Conservation (phyloP, 2,113 vertebrate species). For the Caloenas nicobarica region DNA sequence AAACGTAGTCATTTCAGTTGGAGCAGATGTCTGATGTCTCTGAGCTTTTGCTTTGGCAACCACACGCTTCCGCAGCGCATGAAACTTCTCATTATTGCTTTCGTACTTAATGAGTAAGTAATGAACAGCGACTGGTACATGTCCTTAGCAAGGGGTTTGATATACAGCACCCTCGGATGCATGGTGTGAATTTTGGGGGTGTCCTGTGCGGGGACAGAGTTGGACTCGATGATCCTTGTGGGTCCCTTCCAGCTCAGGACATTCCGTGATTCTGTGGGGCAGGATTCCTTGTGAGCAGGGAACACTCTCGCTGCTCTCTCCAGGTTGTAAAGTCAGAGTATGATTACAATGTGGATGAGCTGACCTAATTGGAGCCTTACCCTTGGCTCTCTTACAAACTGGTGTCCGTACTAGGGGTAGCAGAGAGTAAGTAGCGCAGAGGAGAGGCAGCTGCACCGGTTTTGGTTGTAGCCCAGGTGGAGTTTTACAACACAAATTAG, state of each 20-base stretch:
- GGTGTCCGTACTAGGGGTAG: accelerated
- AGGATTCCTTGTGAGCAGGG: too few relatives aligned
- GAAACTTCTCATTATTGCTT: neutral
- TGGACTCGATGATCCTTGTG: too few relatives aligned
- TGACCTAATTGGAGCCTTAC: neutral
- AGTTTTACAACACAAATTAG: neutral
- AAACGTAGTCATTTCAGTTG: neutral
- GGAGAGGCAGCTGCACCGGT: accelerated
- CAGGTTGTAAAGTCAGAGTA: neutral
- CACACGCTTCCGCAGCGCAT: neutral
- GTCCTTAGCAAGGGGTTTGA: neutral
- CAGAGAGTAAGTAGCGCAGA: neutral
- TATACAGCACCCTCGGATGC: neutral
- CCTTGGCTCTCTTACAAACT: neutral
- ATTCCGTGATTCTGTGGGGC: too few relatives aligned
- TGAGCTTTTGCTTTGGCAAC: neutral
- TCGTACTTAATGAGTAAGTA: neutral
- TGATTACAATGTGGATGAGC: neutral
- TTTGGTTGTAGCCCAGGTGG: neutral
- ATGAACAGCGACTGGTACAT: neutral
- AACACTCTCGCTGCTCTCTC: too few relatives aligned
- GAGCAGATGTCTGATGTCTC: neutral
- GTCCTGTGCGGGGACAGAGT: too few relatives aligned
- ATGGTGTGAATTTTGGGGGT: too few relatives aligned
- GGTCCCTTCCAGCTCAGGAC: too few relatives aligned